A percentile compares a stretch with the other conserved stretches of the same genome.
Evolutionary conservation across 2,797 vertebrate genomes (phyloP).

Genomic region (Acanthiza pusilla): DNA sequence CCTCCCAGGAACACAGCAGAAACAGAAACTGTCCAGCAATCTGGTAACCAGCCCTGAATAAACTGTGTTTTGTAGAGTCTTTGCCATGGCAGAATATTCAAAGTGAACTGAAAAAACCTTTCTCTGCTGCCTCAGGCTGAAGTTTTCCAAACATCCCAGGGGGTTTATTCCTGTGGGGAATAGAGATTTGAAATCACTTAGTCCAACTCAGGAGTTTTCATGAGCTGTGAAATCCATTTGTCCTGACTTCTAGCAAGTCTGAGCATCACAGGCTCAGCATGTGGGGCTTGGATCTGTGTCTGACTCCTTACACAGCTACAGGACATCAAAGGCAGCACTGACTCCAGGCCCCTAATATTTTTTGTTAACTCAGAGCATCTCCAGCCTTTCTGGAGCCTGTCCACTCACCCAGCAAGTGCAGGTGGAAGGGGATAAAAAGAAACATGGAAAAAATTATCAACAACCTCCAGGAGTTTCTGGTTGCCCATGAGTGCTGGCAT

Average conservation of each 20-base stretch:
- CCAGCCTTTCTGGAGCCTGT: neutral
- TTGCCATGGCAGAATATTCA: neutral
- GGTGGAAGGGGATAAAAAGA: neutral
- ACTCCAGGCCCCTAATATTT: neutral
- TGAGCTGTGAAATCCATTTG: neutral
- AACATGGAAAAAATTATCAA: neutral
- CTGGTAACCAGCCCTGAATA: neutral
- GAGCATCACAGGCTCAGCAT: neutral
- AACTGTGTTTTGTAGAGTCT: neutral
- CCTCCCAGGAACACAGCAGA: neutral
- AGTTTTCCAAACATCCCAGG: neutral
- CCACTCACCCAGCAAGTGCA: neutral
- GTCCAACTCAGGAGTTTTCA: neutral
- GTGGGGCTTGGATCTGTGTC: neutral
- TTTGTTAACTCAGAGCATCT: neutral
- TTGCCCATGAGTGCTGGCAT: fast-evolving
- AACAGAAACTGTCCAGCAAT: neutral
- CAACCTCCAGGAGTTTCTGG: neutral
- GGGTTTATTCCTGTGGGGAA: neutral
- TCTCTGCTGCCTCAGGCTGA: neutral
- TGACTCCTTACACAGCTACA: neutral
- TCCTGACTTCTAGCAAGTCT: neutral
- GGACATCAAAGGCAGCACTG: neutral
- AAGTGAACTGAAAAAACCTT: neutral
- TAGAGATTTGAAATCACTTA: neutral